Base-by-base conservation (phyloP, 1,140 invertebrate genomes). In the Cherax destructor region DNA sequence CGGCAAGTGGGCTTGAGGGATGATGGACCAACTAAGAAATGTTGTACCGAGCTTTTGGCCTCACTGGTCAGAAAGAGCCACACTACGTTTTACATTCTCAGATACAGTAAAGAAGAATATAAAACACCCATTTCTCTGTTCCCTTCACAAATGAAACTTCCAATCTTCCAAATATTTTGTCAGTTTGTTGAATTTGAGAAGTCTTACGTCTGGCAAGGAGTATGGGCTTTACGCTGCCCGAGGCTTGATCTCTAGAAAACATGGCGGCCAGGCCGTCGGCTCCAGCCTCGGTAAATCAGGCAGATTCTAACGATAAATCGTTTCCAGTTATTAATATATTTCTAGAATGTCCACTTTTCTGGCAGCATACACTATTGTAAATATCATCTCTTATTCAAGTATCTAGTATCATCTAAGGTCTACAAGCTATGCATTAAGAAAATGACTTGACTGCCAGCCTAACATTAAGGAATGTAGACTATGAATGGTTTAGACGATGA, bases 1-100 rank as follows among this genome's bases (percentile, higher is more conserved):
- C 89, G 89, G 83, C 83, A 85, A 86, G 89, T 85, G 89, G 89
- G 89, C 89, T 91, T 91, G 83, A 91, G 83, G 83, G 89, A 85
- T 85, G 83, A 91, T 80, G 83, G 83, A 91, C 76, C 61, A 85
- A 85, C 83, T 79, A 52, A 91, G 83, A 90, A 90, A 91, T 91
- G 89, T 91, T 86, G 89, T 91, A 91, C 89, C 89, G 83, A 76
- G 61, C 69, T 65, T 89, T 11, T 11, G 11, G 59, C 49, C 76
- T 21, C 49, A 61, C 77, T 50, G 49, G 59, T 30, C 61, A 91
- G 79, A 91, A 56, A 76, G 61, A 30, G 11, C 41, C 59, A 16
- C 85, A 91, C 56, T 56, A 76, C 10, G 61, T 74, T 83, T 83
- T 59, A 83, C 49, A 47, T 76, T 13, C 79, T 83, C 16, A 16